A percentile compares a stretch with the other conserved stretches of the same genome.
Conservation (phyloP, 2,888 invertebrate species). For the Apodemia hepburni region DNA sequence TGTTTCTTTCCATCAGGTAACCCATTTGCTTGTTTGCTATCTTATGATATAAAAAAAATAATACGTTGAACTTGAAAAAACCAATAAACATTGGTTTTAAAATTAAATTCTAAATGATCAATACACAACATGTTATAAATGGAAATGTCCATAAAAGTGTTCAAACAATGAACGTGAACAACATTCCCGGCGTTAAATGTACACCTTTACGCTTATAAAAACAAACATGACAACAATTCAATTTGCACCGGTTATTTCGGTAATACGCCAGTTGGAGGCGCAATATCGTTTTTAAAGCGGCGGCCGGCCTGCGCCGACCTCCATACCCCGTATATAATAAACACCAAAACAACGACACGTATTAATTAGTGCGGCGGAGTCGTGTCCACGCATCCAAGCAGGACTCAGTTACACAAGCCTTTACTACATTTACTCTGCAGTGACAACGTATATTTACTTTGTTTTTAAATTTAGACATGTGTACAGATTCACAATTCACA, state of each 20-base stretch:
- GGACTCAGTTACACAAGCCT: neutral
- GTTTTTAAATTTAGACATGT: no score
- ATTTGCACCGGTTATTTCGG: conserved; percentile 59
- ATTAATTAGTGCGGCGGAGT: conserved; percentile 53
- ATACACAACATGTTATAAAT: neutral
- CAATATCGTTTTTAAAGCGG: conserved; percentile 62
- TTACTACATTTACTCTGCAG: neutral
- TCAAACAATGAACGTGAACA: conserved; percentile 6
- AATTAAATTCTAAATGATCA: neutral
- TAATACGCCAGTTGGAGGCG: conserved; percentile 49
- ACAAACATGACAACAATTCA: conserved; percentile 58
- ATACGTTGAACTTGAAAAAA: neutral
- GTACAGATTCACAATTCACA: no score
- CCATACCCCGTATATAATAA: conserved; percentile 67
- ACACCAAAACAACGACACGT: conserved; percentile 62
- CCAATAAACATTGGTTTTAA: neutral
- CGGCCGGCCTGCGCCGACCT: conserved; percentile 36
- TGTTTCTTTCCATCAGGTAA: no score
- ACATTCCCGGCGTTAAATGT: neutral
- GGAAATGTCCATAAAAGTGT: conserved; percentile 1
- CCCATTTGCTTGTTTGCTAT: no score
- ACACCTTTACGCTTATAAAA: conserved; percentile 54
- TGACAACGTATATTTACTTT: no score
- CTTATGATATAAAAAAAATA: no score
- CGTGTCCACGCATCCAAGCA: conserved; percentile 22